Conservation (phyloP, 2,113 vertebrate genomes). For the Coracopsis vasa region DNA sequence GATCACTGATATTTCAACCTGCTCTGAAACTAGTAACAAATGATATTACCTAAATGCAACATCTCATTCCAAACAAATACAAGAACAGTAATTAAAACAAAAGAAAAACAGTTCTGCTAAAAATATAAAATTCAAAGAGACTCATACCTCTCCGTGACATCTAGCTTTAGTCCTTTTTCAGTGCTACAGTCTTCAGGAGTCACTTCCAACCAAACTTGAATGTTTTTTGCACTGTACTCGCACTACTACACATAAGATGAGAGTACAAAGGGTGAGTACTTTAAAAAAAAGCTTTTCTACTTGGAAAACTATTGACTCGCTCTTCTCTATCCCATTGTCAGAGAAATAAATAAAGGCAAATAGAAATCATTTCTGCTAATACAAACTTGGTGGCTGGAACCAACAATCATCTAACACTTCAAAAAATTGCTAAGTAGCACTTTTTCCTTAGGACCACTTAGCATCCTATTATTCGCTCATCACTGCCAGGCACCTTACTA, state of each 20-base stretch:
- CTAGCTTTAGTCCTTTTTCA: not conserved
- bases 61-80: not conserved
- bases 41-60: not conserved
- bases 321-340: not conserved
- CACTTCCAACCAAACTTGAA: not conserved
- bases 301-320: not conserved
- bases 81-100: not conserved
- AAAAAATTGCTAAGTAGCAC: not conserved
- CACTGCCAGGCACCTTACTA: not conserved
- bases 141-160: not conserved
- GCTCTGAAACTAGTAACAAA: not conserved
- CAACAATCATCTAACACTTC: not conserved
- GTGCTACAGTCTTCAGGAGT: not conserved
- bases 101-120: not conserved
- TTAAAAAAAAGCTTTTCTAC: not conserved
- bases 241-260: not conserved
- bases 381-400: not conserved
- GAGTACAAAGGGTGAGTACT: accelerated
- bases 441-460: not conserved
- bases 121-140: not conserved
- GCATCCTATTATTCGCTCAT: not conserved
- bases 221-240: not conserved
- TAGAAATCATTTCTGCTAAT: not conserved
- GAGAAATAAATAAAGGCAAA: not conserved
- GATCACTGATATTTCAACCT: not conserved